These are phyloP conservation scores for Ciconia stormi DNA, from an alignment of 2,113 vertebrate genomes.

Conservation along the genomic window DNA sequence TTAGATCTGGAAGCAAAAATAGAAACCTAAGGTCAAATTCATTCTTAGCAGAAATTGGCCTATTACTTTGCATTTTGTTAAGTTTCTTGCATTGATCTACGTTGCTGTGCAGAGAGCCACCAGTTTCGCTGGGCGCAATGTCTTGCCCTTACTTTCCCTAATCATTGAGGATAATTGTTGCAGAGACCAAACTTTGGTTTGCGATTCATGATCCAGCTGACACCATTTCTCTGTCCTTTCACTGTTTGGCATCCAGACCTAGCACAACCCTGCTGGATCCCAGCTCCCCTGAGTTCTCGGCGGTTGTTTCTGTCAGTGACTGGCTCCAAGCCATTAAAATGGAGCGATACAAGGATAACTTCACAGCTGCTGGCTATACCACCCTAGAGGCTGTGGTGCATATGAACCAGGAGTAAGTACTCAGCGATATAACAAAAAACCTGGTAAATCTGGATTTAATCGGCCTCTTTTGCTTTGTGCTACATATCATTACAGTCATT, in stretches of 20 bases:
- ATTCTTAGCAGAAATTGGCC: background rate
- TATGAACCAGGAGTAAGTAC: constrained; percentile 97
- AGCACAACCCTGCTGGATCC: constrained; percentile 92
- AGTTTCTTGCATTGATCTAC: background rate
- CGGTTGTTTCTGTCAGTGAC: constrained; percentile 88
- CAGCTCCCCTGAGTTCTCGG: constrained; percentile 86
- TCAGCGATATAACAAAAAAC: constrained; percentile 71
- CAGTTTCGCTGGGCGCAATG: background rate
- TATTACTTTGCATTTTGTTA: background rate
- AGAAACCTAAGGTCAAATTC: background rate
- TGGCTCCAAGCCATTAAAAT: constrained; percentile 97
- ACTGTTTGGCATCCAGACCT: constrained; percentile 74
- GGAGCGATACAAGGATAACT: constrained; percentile 96
- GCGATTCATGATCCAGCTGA: background rate
- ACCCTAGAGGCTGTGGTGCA: constrained; percentile 92
- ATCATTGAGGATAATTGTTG: background rate
- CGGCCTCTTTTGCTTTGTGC: constrained; percentile 72
- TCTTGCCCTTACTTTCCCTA: background rate
- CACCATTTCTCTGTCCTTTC: background rate
- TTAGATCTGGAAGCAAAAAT: background rate
- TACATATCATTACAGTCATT: constrained; percentile 74
- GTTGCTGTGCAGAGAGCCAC: background rate
- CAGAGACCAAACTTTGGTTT: background rate
- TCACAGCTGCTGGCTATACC: constrained; percentile 92
- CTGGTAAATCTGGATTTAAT: constrained; percentile 83